Evolutionary conservation across 2,797 vertebrate species (phyloP), one percentile per base, ranked within the genome.

Genomic region (Ciconia nigra): DNA sequence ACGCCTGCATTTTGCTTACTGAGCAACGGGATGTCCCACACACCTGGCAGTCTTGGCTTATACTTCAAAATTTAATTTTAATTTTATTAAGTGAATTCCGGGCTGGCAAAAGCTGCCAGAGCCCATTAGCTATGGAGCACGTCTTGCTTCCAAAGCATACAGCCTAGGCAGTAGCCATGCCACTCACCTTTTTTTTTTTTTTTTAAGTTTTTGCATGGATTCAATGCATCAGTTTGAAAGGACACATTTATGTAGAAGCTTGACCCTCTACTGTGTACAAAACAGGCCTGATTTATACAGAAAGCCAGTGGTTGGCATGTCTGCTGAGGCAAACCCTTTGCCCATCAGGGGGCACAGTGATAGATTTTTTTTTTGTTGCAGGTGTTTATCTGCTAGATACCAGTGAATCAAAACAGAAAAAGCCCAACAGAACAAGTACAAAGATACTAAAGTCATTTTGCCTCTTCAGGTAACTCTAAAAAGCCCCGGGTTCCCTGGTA

Each of bases 61-160:
- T 82, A 52, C 62, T 92, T 92, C 21, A 66, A 89, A 83, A 88
- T 94, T 94, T 89, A 84, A 92, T 95, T 96, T 93, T 94, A 70
- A 92, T 93, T 96, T 96, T 95, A 93, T 94, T 95, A 95, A 97
- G 74, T 92, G 93, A 78, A 72, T 92, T 96, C 47, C 63, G 41
- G 42, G 29, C 66, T 93, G 84, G 58, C 69, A 90, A 79, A 96
- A 92, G 72, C 69, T 93, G 76, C 72, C 35, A 49, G 90, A 91
- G 62, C 42, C 54, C 72, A 70, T 95, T 95, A 92, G 55, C 66
- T 58, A 11, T 47, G 37, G 82, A 91, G 41, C 22, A 66, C 0
- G 0, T 81, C 84, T 91, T 77, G 33, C 79, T 94, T 87, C 79
- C 62, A 83, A 74, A 2, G 5, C 52, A 14, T 44, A 35, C 44